A percentile compares a stretch with the other conserved stretches of the same genome.
Evolutionary conservation across 2,888 invertebrate species (phyloP).

Genomic region (Bursaphelenchus okinawaensis): DNA sequence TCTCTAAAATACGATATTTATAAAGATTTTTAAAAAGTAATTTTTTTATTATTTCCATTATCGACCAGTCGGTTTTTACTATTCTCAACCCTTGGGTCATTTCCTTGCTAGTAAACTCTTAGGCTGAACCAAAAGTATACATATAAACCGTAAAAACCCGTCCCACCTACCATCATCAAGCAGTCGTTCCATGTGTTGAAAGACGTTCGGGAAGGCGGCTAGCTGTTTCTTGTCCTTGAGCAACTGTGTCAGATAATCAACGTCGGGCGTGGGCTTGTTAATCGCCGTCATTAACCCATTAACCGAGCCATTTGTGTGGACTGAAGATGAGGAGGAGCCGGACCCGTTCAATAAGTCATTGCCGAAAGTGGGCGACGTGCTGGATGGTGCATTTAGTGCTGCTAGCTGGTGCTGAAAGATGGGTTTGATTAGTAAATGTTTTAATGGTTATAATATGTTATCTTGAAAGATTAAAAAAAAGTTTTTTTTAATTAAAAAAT

Average conservation of each 20-base stretch:
- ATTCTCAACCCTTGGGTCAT: too few relatives aligned
- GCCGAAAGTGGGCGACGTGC: neutral
- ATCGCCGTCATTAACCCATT: neutral
- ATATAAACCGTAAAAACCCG: too few relatives aligned
- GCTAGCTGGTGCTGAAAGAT: neutral
- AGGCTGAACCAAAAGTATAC: neutral
- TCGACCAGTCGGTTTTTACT: too few relatives aligned
- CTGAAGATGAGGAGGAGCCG: slow-evolving; percentile 6
- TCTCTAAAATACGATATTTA: slow-evolving; percentile 76
- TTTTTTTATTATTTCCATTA: too few relatives aligned
- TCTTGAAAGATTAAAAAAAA: too few relatives aligned
- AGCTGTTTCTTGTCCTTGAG: slow-evolving; percentile 99
- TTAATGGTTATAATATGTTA: too few relatives aligned
- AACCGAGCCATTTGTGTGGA: slow-evolving; percentile 8
- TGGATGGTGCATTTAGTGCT: neutral
- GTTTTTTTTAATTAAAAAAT: too few relatives aligned
- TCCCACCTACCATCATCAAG: slow-evolving; percentile 98
- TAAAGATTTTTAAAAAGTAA: neutral
- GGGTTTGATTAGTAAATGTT: too few relatives aligned
- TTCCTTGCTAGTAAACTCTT: neutral
- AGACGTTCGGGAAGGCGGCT: slow-evolving; percentile 98
- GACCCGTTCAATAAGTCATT: slow-evolving; percentile 10
- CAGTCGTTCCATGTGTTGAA: slow-evolving; percentile 96
- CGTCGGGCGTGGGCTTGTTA: slow-evolving; percentile 23
- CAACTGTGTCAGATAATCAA: slow-evolving; percentile 99